Evolutionary conservation across 1,140 invertebrate species (phyloP), one percentile per base, ranked within the genome.

Genomic region (Drosophila seguyi): DNA sequence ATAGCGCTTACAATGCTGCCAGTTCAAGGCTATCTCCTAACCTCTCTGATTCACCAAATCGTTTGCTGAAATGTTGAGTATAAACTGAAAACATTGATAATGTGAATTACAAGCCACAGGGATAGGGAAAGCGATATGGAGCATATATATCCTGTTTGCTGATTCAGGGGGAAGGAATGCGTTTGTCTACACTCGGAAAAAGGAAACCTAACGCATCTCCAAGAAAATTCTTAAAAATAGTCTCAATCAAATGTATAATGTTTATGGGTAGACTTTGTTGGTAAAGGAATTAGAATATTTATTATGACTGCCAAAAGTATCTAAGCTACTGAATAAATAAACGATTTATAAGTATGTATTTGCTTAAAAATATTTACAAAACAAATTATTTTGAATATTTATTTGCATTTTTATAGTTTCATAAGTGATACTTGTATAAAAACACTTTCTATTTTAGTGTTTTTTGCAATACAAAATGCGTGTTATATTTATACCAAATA

Each of bases 121-220:
- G 34, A 67, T 25, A 55, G 8, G 8, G 0, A 55, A n/a, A n/a
- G 20, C 8, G 4, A 36, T 16, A 22, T 31, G 31, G 14, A 53
- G 18, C 14, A 53, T 25, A n/a, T 42, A 41, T 55, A 41, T 55
- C 27, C 36, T 67, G 31, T 60, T 25, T 55, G 34, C 61, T 86
- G 78, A 81, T 63, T 79, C 69, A 77, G 69, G 38, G 14, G 57
- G 20, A 31, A 42, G 82, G 68, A 81, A 81, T 86, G 68, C 38
- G 10, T 44, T 34, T 44, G 14, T 8, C 13, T 75, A 14, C 62
- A 65, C 39, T 44, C 4, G 3, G 39, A 20, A 16, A 65, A 63
- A 14, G 36, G 3, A 1, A 11, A 31, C 3, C 10, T 31, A 31
- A 6, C 31, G 2, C 31, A 11, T 11, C 10, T 31, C 10, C 4